These are phyloP conservation scores for Troilus luridus DNA, from an alignment of 2,888 invertebrate genomes.

Conservation along the genomic window DNA sequence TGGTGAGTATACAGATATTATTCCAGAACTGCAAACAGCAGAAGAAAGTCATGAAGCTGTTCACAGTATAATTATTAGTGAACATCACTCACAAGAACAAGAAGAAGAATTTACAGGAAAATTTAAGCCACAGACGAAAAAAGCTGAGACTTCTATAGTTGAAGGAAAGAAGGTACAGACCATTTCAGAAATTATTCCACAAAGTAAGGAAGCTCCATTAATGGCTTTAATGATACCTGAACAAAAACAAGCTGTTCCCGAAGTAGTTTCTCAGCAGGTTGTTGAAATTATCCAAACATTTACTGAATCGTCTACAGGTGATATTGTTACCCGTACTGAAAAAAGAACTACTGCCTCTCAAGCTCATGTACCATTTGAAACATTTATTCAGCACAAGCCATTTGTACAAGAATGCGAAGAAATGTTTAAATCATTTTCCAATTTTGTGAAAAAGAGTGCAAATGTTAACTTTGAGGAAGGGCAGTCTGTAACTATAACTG, in stretches of 20 bases:
- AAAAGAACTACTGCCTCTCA: constrained; percentile 66
- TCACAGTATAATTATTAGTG: constrained; percentile 67
- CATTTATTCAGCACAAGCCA: constrained; percentile 67
- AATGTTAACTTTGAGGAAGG: constrained; percentile 68
- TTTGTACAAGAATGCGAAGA: constrained; percentile 67
- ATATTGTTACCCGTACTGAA: constrained; percentile 67
- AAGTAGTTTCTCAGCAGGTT: constrained; percentile 69
- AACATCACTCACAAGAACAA: constrained; percentile 68
- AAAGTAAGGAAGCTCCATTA: constrained; percentile 72
- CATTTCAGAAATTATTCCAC: constrained; percentile 65
- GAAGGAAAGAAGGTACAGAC: constrained; percentile 67
- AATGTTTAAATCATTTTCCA: constrained; percentile 67
- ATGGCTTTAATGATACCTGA: constrained; percentile 68
- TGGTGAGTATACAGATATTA: constrained; percentile 67
- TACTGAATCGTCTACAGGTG: constrained; percentile 68
- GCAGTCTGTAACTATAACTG: constrained; percentile 74
- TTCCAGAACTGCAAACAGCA: constrained; percentile 65
- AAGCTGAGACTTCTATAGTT: constrained; percentile 70
- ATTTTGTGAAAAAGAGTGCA: constrained; percentile 65
- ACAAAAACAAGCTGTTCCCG: constrained; percentile 68
- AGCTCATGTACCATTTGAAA: constrained; percentile 66
- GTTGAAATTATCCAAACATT: constrained; percentile 70
- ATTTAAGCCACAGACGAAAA: constrained; percentile 69
- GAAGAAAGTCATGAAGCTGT: constrained; percentile 67
- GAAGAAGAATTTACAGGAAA: constrained; percentile 68